A percentile compares a stretch with the other conserved stretches of the same genome.
These are phyloP conservation scores for Eudemis profundana DNA, from an alignment of 2,888 invertebrate genomes.

Conservation along the genomic window DNA sequence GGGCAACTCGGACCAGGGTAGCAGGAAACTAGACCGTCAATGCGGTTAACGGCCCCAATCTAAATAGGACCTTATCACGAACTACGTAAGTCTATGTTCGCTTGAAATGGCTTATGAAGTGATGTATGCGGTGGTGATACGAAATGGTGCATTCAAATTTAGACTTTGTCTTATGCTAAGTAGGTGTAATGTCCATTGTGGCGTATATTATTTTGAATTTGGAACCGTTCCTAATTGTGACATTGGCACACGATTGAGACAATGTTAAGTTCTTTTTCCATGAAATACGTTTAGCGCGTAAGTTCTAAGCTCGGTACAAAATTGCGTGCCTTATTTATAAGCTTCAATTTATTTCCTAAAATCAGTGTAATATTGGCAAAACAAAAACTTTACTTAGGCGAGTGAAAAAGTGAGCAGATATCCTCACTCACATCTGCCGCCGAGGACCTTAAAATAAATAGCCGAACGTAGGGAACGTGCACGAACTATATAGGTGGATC, in stretches of 20 bases:
- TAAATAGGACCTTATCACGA: not conserved
- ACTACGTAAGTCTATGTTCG: not conserved
- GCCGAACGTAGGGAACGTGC: too few species aligned
- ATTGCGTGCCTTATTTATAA: too few species aligned
- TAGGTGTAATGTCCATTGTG: not conserved
- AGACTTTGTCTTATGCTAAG: not conserved
- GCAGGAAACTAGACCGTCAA: constrained; percentile 12
- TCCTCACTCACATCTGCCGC: too few species aligned
- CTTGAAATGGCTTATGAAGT: not conserved
- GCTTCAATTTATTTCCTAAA: too few species aligned
- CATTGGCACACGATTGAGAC: not conserved
- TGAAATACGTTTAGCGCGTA: not conserved
- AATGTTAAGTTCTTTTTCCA: not conserved
- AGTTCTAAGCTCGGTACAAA: too few species aligned
- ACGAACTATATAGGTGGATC: too few species aligned
- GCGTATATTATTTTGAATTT: not conserved
- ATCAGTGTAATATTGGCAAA: too few species aligned
- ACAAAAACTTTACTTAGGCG: too few species aligned
- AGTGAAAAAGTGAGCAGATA: too few species aligned
- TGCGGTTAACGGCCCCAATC: not conserved
- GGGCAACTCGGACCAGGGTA: constrained; percentile 14
- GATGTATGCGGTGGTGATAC: not conserved
- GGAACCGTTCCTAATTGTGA: not conserved
- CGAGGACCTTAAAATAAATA: too few species aligned
- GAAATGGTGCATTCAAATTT: not conserved